phyloP scores from a whole-genome alignment of 1,140 invertebrate genomes.

The Sycophila sp. region DNA sequence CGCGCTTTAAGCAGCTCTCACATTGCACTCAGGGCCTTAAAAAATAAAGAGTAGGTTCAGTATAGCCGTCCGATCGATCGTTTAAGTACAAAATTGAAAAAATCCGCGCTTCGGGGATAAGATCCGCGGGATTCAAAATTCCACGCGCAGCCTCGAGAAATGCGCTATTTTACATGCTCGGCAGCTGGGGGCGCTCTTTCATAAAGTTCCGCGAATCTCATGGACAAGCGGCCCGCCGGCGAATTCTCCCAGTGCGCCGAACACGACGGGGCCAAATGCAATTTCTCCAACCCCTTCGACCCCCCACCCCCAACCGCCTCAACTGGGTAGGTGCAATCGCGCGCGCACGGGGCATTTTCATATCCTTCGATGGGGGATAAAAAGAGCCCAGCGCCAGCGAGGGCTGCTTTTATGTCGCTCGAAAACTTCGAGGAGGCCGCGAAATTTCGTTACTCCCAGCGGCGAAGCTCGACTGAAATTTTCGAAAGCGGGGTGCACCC shows the following conservation, averaged over 20 bases:
- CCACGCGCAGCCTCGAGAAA: neutral
- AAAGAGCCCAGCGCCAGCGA: too few relatives aligned
- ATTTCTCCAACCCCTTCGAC: slow-evolving; percentile 9
- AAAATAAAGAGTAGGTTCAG: too few relatives aligned
- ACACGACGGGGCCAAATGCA: slow-evolving; percentile 7
- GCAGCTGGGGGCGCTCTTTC: slow-evolving; percentile 1
- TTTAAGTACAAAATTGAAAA: slow-evolving; percentile 33
- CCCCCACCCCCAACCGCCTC: too few relatives aligned
- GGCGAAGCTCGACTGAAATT: too few relatives aligned
- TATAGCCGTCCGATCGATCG: neutral
- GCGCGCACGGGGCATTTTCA: slow-evolving; percentile 25
- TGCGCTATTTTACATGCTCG: slow-evolving; percentile 13
- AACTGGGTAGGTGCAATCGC: too few relatives aligned
- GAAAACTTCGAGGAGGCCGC: neutral
- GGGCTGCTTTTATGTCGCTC: too few relatives aligned
- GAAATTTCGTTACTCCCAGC: slow-evolving; percentile 22
- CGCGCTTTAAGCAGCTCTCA: too few relatives aligned
- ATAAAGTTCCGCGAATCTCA: slow-evolving; percentile 4
- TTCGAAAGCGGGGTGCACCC: too few relatives aligned
- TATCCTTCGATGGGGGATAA: slow-evolving; percentile 16
- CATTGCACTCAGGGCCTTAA: too few relatives aligned
- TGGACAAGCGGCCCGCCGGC: slow-evolving; percentile 2
- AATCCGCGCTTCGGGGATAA: neutral
- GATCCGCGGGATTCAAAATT: neutral
- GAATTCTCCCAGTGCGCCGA: slow-evolving; percentile 2